Base-by-base conservation (phyloP, 2,888 invertebrate species). In the Globia sparganii region DNA sequence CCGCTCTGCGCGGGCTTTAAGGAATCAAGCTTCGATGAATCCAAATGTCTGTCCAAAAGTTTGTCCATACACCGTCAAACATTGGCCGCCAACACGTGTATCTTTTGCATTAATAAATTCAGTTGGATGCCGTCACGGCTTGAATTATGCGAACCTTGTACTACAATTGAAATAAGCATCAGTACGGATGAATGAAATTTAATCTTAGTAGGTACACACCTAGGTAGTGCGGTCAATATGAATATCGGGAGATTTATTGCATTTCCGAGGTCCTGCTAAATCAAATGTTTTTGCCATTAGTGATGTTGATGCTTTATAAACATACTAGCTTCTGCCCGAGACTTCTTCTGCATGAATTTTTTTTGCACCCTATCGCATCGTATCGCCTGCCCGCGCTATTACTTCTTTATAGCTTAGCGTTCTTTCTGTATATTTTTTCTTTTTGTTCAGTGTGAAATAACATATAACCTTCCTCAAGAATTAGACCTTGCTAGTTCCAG, bases 101-200 rank as follows among this genome's bases (percentile, higher is more conserved):
- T 84, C 79, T 85, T 86, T 82, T 82, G 72, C 86, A 86, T 89
- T 87, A 87, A 90, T 89, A 86, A 87, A 90, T 87, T 87, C 82
- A 84, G 78, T 83, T 80, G 79, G 81, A 92, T 92, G 90, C 79
- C 89, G 92, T 93, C 92, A 93, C 85, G 83, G 84, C 86, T 91
- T 76, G 86, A 92, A 91, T 92, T 90, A 92, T 90, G 84, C 88
- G 85, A 90, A 88, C 91, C 93, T 93, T 92, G 93, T 90, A 83
- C 88, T 83, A 88, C 92, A 92, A 93, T 92, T 91, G 90, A 88
- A 90, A 90, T 90, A 90, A 90, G 87, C 87, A 86, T 86, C 82
- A 71, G 83, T 81, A 79, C 81, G 83, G 88, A 88, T 89, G 89
- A 90, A 90, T 92, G 92, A 91, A 92, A 94, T 92, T 89, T 91